Evolutionary conservation across 2,797 vertebrate genomes (phyloP).

Genomic region (Decapterus maruadsi): DNA sequence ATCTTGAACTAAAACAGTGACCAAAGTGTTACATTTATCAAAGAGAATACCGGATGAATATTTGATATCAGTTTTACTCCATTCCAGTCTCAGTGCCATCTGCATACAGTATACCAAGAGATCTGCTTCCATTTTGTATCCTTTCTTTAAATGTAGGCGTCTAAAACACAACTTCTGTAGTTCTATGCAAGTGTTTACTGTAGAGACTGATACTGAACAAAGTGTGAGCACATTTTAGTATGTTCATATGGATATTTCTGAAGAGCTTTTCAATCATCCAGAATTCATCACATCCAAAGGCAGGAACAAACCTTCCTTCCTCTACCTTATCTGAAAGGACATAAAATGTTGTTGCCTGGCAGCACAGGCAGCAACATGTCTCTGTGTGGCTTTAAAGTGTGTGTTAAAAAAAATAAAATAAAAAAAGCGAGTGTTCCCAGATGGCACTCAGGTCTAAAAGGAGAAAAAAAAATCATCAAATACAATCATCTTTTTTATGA

Average conservation of each 20-base stretch:
- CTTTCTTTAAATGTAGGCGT: too few relatives aligned
- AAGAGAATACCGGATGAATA: slow-evolving; percentile 67
- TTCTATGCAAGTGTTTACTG: not conserved
- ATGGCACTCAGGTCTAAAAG: slow-evolving; percentile 54
- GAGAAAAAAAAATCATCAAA: slow-evolving; percentile 56
- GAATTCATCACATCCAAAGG: slow-evolving; percentile 22
- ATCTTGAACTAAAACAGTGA: slow-evolving; percentile 50
- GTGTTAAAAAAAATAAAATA: not conserved
- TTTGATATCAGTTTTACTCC: slow-evolving; percentile 63
- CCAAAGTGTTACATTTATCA: slow-evolving; percentile 41
- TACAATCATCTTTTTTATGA: slow-evolving; percentile 67
- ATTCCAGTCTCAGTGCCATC: slow-evolving; percentile 27
- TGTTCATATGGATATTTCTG: not conserved
- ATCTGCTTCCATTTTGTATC: slow-evolving; percentile 30
- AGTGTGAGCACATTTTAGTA: not conserved
- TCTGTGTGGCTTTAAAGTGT: slow-evolving; percentile 38
- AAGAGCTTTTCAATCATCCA: slow-evolving; percentile 23
- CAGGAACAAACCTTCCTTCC: slow-evolving; percentile 2
- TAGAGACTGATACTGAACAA: not conserved
- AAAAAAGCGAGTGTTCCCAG: slow-evolving; percentile 45
- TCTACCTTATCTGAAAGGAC: slow-evolving; percentile 13
- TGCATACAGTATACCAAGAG: slow-evolving; percentile 34
- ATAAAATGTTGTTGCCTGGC: slow-evolving; percentile 55
- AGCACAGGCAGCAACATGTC: slow-evolving; percentile 29
- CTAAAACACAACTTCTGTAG: too few relatives aligned